Evolutionary conservation across 2,888 invertebrate genomes (phyloP).

Genomic region (Hyposoter dolosus): DNA sequence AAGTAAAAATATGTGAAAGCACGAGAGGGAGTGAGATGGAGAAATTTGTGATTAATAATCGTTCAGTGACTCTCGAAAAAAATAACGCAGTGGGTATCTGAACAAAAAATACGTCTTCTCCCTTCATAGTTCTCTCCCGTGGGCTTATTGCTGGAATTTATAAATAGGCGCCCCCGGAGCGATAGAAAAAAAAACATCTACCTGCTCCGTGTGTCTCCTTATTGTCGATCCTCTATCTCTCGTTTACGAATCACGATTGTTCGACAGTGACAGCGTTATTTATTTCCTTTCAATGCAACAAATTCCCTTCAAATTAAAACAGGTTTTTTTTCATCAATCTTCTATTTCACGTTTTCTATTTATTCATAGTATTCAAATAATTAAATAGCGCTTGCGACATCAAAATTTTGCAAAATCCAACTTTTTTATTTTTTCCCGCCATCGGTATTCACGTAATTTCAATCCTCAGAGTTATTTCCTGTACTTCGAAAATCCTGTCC

Average conservation of each 20-base stretch:
- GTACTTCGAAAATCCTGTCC: neutral
- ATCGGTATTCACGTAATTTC: too few relatives aligned
- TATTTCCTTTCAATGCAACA: constrained; percentile 30
- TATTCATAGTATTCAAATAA: neutral
- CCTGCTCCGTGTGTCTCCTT: constrained; percentile 12
- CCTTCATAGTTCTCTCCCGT: constrained; percentile 38
- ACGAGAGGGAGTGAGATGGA: constrained; percentile 24
- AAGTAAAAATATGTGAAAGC: constrained; percentile 29
- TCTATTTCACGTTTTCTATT: neutral
- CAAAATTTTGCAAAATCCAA: neutral
- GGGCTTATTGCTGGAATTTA: constrained; percentile 50
- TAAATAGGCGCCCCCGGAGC: constrained; percentile 57
- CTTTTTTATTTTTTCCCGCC: neutral
- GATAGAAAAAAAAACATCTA: constrained; percentile 45
- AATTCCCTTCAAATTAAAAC: constrained; percentile 13
- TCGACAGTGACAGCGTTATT: constrained; percentile 59
- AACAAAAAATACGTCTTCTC: constrained; percentile 28
- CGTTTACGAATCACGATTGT: constrained; percentile 51
- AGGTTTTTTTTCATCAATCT: neutral
- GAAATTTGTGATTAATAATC: constrained; percentile 71
- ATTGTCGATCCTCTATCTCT: constrained; percentile 29
- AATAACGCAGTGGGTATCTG: constrained; percentile 48
- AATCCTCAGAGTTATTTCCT: neutral
- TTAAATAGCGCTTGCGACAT: neutral
- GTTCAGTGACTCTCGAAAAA: constrained; percentile 71